A percentile compares a stretch with the other conserved stretches of the same genome.
phyloP scores from a whole-genome alignment of 1,140 invertebrate species.

The Dreissena rostriformis region DNA sequence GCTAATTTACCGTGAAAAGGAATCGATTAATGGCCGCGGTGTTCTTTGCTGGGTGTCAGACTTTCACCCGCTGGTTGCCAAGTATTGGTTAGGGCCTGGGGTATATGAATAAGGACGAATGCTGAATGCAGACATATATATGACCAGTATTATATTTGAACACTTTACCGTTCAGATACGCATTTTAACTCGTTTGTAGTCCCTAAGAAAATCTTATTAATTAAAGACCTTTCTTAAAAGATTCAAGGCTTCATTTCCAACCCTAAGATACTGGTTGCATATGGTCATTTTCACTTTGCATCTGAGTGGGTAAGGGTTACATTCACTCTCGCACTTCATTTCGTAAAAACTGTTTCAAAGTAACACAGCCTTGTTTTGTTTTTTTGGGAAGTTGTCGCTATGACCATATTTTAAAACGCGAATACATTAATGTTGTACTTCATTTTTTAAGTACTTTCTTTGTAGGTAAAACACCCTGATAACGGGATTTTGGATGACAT shows the following conservation, averaged over 20 bases:
- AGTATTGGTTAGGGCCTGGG: background rate
- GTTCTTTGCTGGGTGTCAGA: background rate
- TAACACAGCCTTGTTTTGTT: background rate
- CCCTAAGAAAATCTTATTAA: too few species aligned
- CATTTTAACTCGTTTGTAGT: too few species aligned
- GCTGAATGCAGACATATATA: background rate
- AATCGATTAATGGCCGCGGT: constrained; percentile 30
- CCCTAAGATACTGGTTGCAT: too few species aligned
- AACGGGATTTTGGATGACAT: too few species aligned
- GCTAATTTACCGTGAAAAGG: constrained; percentile 55
- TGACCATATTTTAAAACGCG: background rate
- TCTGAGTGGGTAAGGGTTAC: too few species aligned
- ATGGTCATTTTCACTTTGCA: too few species aligned
- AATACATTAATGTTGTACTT: background rate
- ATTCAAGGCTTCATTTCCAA: too few species aligned
- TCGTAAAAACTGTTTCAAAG: constrained; percentile 7
- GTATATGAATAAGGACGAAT: constrained; percentile 38
- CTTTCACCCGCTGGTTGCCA: background rate
- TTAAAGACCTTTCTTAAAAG: too few species aligned
- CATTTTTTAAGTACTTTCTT: too few species aligned
- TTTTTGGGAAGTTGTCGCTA: background rate
- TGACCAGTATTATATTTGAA: too few species aligned
- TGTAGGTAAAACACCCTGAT: too few species aligned
- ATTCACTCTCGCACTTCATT: constrained; percentile 58
- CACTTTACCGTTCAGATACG: too few species aligned